Evolutionary conservation across 2,888 invertebrate genomes (phyloP), one percentile per base, ranked within the genome.

Genomic region (Dicranocentrus wangi): DNA sequence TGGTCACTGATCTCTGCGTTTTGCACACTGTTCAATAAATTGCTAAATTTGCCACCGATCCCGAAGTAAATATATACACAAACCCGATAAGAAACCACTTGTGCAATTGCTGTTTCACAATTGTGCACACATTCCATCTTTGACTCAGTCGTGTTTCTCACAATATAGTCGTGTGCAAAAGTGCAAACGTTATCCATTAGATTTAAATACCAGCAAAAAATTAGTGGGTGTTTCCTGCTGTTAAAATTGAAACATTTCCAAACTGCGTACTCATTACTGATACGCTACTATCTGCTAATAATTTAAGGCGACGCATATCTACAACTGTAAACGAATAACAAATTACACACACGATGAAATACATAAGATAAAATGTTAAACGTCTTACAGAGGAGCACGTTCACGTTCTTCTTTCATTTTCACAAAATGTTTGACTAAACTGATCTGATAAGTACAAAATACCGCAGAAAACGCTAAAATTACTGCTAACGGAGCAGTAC

Each of bases 331-430:
- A n/a, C n/a, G n/a, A n/a, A n/a, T n/a, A n/a, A n/a, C n/a, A n/a
- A n/a, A n/a, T n/a, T n/a, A n/a, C n/a, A n/a, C n/a, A n/a, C n/a
- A n/a, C n/a, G n/a, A n/a, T n/a, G n/a, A n/a, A n/a, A n/a, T n/a
- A n/a, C n/a, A n/a, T n/a, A n/a, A n/a, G n/a, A n/a, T n/a, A n/a
- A 15, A 15, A 51, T 51, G n/a, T 51, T 3, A 51, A 58, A 32
- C 10, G 5, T 32, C 60, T 60, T 60, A 60, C 60, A 60, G 28
- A 15, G 60, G 60, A 27, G 17, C 60, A 25, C 60, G 60, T 60
- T 60, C 60, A n/a, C n/a, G 8, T 21, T 21, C n/a, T 60, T 60
- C 60, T 27, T 60, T 47, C 10, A 10, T 47, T n/a, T 47, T 47
- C 10, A 47, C 39, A 13, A 39, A 39, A n/a, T n/a, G n/a, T n/a